Evolutionary conservation across 2,888 invertebrate species (phyloP).

Genomic region (Microctonus brassicae): DNA sequence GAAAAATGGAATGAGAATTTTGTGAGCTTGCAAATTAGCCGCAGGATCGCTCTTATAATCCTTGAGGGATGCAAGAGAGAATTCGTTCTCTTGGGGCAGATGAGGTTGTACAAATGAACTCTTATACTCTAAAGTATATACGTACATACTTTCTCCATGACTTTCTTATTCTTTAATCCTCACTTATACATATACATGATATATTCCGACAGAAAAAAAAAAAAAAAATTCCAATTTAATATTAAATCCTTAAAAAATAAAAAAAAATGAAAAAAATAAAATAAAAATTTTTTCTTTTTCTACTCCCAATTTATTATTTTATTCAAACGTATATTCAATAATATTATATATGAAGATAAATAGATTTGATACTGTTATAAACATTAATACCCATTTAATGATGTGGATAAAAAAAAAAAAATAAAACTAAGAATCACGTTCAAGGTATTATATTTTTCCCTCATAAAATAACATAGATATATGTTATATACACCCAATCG

Average conservation of each 20-base stretch:
- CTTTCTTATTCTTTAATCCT: constrained; percentile 68
- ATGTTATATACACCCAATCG: constrained; percentile 34
- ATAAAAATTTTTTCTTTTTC: background rate
- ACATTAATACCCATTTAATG: constrained; percentile 12
- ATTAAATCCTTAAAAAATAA: constrained; percentile 13
- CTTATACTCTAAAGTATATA: constrained; percentile 44
- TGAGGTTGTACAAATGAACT: constrained; percentile 65
- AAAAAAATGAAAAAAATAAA: constrained; percentile 1
- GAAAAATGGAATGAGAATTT: constrained; percentile 43
- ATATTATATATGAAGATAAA: background rate
- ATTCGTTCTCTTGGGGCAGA: constrained; percentile 49
- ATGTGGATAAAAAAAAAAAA: constrained; percentile 26
- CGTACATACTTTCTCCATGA: constrained; percentile 34
- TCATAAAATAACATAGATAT: constrained; percentile 14
- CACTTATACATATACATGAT: constrained; percentile 49
- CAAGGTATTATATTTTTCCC: constrained; percentile 36
- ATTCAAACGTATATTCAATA: background rate
- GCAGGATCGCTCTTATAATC: constrained; percentile 67
- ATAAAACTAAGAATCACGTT: constrained; percentile 26
- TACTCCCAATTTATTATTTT: background rate
- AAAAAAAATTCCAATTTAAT: constrained; percentile 38
- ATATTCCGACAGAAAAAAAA: background rate
- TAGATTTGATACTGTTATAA: background rate
- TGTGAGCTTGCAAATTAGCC: constrained; percentile 68
- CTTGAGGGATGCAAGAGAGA: constrained; percentile 60